Evolutionary conservation across 2,888 invertebrate species (phyloP).

Genomic region (Drosophila borborema): DNA sequence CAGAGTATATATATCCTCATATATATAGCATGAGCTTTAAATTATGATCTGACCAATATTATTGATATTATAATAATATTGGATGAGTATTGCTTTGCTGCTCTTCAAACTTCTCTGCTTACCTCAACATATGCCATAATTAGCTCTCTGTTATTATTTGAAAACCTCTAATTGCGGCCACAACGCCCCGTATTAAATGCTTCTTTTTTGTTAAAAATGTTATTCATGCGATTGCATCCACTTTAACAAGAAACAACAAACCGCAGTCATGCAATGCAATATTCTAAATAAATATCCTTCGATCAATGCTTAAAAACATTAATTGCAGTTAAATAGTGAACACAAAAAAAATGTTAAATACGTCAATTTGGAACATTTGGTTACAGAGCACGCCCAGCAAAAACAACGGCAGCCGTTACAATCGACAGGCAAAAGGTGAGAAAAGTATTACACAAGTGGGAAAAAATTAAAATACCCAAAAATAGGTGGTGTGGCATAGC

Average conservation of each 20-base stretch:
- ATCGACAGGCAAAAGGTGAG: slow-evolving; percentile 61
- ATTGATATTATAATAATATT: not conserved
- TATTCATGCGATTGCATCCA: slow-evolving; percentile 28
- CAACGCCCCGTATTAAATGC: slow-evolving; percentile 49
- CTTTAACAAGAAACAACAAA: slow-evolving; percentile 22
- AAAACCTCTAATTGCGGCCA: slow-evolving; percentile 68
- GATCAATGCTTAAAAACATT: slow-evolving; percentile 49
- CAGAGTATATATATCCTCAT: slow-evolving; percentile 13
- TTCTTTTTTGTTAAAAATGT: slow-evolving; percentile 2
- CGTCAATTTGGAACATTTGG: slow-evolving; percentile 51
- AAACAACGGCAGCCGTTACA: slow-evolving; percentile 23
- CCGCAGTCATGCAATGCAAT: slow-evolving; percentile 55
- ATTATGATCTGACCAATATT: slow-evolving; percentile 1
- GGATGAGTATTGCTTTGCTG: not conserved
- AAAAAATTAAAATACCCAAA: slow-evolving; percentile 4
- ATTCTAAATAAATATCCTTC: slow-evolving; percentile 50
- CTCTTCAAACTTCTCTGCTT: not conserved
- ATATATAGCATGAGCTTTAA: slow-evolving; percentile 23
- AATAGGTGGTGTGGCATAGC: not conserved
- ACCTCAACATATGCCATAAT: not conserved
- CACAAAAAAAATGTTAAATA: slow-evolving; percentile 12
- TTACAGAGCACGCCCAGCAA: slow-evolving; percentile 23
- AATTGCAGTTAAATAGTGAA: slow-evolving; percentile 40
- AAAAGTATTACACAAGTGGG: slow-evolving; percentile 66
- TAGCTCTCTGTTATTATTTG: slow-evolving; percentile 28